Conservation (phyloP, 2,797 vertebrate species). For the Nothura maculosa region DNA sequence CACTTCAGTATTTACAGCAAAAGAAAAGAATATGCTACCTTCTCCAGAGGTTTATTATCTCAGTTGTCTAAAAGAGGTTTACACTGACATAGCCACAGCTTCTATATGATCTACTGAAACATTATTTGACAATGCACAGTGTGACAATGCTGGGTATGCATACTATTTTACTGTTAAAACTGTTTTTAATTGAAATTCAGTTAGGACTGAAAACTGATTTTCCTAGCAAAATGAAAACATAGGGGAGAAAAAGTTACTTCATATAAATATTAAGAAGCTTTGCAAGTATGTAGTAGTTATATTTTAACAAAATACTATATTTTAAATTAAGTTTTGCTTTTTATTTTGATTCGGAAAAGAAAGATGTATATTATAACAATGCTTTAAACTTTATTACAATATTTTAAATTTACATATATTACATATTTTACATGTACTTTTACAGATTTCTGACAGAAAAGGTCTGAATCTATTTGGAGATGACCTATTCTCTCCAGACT, state of each 20-base stretch:
- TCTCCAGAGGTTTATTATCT: conserved; percentile 58
- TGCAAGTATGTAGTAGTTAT: not conserved
- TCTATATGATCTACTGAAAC: conserved; percentile 26
- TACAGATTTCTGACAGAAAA: not conserved
- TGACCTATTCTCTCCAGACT: not conserved
- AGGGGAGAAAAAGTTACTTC: not conserved
- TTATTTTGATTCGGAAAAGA: not conserved
- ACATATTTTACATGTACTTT: not conserved
- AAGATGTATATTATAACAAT: not conserved
- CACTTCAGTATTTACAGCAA: conserved; percentile 48
- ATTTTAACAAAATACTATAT: not conserved
- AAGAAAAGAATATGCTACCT: conserved; percentile 35
- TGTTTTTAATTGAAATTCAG: conserved; percentile 45
- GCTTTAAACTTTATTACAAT: not conserved
- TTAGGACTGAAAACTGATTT: conserved; percentile 25
- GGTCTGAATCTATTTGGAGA: not conserved
- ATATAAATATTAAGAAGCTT: conserved; percentile 10
- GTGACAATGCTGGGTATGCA: conserved; percentile 55
- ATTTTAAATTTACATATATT: not conserved
- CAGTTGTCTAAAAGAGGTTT: conserved; percentile 47
- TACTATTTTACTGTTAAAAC: conserved; percentile 58
- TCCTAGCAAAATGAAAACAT: not conserved
- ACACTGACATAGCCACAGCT: conserved; percentile 20
- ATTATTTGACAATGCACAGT: conserved; percentile 44
- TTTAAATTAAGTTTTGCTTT: not conserved